phyloP scores from a whole-genome alignment of 1,140 invertebrate genomes.

The Eciton burchellii region DNA sequence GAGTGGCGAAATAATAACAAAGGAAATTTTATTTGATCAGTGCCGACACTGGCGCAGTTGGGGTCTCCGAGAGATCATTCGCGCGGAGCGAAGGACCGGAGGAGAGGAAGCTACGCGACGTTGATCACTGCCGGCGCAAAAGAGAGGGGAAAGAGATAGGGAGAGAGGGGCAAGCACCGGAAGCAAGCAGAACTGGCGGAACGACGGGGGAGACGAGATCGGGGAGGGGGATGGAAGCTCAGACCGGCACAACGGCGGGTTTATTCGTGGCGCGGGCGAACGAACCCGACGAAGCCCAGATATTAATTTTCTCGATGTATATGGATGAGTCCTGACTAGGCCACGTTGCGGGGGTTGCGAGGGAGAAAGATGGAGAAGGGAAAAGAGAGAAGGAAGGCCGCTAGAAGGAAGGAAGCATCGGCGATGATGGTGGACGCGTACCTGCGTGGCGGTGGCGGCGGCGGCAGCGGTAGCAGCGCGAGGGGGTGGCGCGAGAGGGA shows the following conservation, averaged over 20 bases:
- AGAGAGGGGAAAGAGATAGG: conserved; percentile 40
- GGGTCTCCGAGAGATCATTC: conserved; percentile 13
- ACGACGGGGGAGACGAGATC: conserved; percentile 24
- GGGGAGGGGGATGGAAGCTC: conserved; percentile 53
- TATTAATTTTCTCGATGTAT: conserved; percentile 85
- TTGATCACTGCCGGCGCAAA: conserved; percentile 34
- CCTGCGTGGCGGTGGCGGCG: conserved; percentile 48
- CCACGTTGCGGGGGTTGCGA: conserved; percentile 48
- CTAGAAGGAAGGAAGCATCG: conserved; percentile 9
- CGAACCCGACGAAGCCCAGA: conserved; percentile 78
- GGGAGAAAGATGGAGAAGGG: conserved; percentile 30
- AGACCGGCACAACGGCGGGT: conserved; percentile 71
- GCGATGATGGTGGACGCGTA: conserved; percentile 35
- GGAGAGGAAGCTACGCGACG: conserved; percentile 34
- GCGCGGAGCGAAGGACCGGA: conserved; percentile 11
- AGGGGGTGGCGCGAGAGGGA: conserved; percentile 33
- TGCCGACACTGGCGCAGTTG: not conserved
- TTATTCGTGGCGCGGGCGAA: conserved; percentile 80
- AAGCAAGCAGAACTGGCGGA: not conserved
- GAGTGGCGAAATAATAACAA: conserved; percentile 3
- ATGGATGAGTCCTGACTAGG: conserved; percentile 83
- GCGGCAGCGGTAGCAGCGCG: too few species aligned
- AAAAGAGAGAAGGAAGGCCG: not conserved
- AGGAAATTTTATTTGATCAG: conserved; percentile 42
- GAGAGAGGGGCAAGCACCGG: conserved; percentile 42